Base-by-base conservation (phyloP, 64 coral and sea anemone species). In the Pocillopora verrucosa region DNA sequence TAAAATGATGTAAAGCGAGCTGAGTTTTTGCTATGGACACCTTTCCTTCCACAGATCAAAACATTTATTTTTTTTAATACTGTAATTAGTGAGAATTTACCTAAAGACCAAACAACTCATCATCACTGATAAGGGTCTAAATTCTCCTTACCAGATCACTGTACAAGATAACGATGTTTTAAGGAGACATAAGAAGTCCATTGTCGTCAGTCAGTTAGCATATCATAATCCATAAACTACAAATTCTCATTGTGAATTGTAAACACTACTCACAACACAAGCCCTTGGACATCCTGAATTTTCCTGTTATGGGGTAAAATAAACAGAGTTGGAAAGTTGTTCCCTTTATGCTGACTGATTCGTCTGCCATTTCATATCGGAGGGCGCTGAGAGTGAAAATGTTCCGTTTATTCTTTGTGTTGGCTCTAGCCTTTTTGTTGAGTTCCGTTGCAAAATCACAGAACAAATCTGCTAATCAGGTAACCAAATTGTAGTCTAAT, bases 361-460 rank as follows among this genome's bases (percentile, higher is more conserved):
- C 63, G 65, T 69, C 24, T 45, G 73, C 15, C 75, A 77, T 16
- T 77, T 77, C 37, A 35, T 14, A 10, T 57, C 17, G 20, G 19
- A 45, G 15, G 38, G 56, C 36, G 1, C 41, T 6, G 3, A 17
- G 5, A 22, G 37, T 56, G 38, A 77, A 77, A 41, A 77, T 77
- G 75, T 77, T 77, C 56, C 75, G 75, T 10, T 20, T 77, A 17
- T 57, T 77, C 38, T 77, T 77, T 17, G 36, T 77, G 75, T 9
- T 77, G 7, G 38, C 38, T 56, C 38, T 77, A 1, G 75, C 75
- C 75, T 19, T 77, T 77, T 77, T 77, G 15, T 77, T 77, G 75
- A 45, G 36, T 77, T 77, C 75, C 37, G 57, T 77, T 1, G 75
- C 14, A 76, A 77, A 11, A 10, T 77, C 15, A 19, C 75, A 77